Base-by-base conservation (phyloP, 2,888 invertebrate genomes). In the Microctonus brassicae region DNA sequence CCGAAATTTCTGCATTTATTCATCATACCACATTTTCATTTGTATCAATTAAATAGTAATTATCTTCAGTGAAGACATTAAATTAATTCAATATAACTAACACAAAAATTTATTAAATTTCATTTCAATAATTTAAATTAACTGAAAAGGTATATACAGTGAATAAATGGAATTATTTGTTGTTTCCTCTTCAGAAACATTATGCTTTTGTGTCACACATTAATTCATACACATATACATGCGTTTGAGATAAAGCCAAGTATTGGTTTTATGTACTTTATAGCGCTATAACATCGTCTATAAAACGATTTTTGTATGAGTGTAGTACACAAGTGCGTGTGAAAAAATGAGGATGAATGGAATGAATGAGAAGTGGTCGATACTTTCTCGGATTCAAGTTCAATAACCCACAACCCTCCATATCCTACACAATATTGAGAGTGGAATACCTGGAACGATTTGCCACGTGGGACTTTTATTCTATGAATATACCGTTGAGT, bases 381-480 rank as follows among this genome's bases (percentile, higher is more conserved):
- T 62, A n/a, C 39, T 73, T 69, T 73, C 68, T 60, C 58, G 52
- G 60, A 64, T 47, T 69, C 66, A 67, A 72, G 75, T 75, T 75
- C 73, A 75, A 75, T 69, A 72, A 75, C 71, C 75, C 66, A 13
- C 69, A 60, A 67, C 69, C 71, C 73, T 67, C 39, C n/a, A n/a
- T 33, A 11, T 17, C 3, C 22, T 20, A 10, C 22, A n/a, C 33
- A 22, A 17, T 65, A 13, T 11, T 20, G 65, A 6, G 22, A 17
- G 36, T 33, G 22, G 13, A 36, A 65, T 36, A 65, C 17, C 34
- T 20, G n/a, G 55, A 34, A 65, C 42, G 63, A 61, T 63, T 33
- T 33, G 52, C 39, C 55, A 55, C 39, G 57, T 34, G 60, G 36
- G 70, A 47, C 58, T 70, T 65, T 65, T 24, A 9, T 17, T 4